Conservation (phyloP, 1,140 invertebrate species). For the Ctenoplectra terminalis region DNA sequence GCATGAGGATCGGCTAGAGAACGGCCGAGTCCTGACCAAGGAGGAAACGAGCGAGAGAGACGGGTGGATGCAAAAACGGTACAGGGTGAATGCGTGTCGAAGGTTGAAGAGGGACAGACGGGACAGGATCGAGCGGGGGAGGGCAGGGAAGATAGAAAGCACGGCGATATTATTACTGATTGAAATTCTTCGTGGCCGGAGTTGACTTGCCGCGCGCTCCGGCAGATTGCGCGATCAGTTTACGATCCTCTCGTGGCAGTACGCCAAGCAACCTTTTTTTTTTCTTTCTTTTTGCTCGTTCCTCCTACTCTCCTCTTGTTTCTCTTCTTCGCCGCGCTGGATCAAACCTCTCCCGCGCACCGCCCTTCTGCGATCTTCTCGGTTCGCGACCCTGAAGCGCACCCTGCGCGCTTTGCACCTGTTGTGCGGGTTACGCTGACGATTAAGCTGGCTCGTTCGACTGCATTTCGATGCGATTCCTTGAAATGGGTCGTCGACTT, state of each 20-base stretch:
- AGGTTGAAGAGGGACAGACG: neutral
- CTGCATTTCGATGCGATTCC: too few species aligned
- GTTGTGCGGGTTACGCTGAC: constrained; percentile 3
- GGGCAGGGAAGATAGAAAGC: constrained; percentile 50
- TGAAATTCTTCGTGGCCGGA: constrained; percentile 71
- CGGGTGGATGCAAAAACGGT: neutral
- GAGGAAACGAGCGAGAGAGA: neutral
- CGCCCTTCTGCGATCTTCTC: neutral
- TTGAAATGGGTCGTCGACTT: too few species aligned
- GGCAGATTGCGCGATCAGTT: constrained; percentile 70
- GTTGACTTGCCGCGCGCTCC: constrained; percentile 69
- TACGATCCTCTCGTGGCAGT: constrained; percentile 66
- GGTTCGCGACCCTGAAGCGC: constrained; percentile 21
- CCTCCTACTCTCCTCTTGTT: neutral
- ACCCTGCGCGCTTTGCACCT: constrained; percentile 24
- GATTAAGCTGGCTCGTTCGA: neutral
- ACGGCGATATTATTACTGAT: constrained; percentile 70
- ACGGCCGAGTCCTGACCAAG: constrained; percentile 35
- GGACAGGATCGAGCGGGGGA: neutral
- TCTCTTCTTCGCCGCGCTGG: constrained; percentile 9
- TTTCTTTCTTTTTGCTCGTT: neutral
- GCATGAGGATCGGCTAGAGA: constrained; percentile 50
- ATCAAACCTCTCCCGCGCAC: neutral
- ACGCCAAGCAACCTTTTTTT: constrained; percentile 39
- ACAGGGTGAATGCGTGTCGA: neutral